Conservation (phyloP, 2,797 vertebrate species). For the Muraenolepis orangiensis region DNA sequence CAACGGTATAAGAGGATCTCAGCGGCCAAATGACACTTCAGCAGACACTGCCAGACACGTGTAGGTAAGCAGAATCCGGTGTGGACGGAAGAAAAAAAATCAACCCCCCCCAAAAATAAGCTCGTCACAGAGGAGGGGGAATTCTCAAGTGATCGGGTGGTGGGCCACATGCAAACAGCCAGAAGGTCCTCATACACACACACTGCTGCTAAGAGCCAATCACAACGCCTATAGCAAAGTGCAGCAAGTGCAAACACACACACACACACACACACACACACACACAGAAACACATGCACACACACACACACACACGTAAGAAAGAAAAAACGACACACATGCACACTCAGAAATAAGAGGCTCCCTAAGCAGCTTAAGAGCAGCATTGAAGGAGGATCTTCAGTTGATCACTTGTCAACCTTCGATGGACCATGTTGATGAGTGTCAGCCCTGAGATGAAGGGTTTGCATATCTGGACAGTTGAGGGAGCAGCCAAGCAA, state of each 20-base stretch:
- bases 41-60: constrained; percentile 23
- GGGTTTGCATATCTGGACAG: constrained; percentile 15
- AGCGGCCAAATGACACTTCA: constrained; percentile 52
- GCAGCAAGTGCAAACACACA: constrained; percentile 1
- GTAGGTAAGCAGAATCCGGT: constrained; percentile 22
- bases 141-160: not conserved
- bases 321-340: not conserved
- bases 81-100: not conserved
- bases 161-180: not conserved
- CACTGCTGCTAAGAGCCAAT: not conserved
- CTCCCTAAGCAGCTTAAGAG: constrained; percentile 51
- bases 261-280: not conserved
- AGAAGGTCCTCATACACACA: not conserved
- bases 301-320: constrained; percentile 7
- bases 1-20: constrained; percentile 47
- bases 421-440: constrained; percentile 20
- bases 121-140: not conserved
- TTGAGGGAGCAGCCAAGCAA: not conserved
- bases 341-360: not conserved
- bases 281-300: not conserved
- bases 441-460: not conserved
- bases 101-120: no score
- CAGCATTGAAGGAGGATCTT: constrained; percentile 37
- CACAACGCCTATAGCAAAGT: not conserved
- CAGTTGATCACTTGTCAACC: constrained; percentile 20